Evolutionary conservation across 2,888 invertebrate genomes (phyloP).

Genomic region (Pycnomerus fuliginosus): DNA sequence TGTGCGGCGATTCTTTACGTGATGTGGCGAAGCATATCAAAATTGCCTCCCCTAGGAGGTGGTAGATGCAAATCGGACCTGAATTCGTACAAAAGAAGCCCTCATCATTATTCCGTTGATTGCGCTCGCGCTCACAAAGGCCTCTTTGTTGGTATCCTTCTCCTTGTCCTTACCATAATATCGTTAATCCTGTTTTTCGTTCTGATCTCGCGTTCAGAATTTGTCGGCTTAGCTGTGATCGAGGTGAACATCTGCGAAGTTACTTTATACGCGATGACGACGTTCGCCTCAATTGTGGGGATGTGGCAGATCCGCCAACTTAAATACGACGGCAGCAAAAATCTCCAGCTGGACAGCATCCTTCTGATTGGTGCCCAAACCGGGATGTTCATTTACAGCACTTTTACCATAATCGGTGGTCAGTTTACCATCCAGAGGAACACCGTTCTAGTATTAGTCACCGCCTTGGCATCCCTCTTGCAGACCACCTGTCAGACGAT

Average conservation of each 20-base stretch:
- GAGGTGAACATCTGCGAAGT: conserved; percentile 78
- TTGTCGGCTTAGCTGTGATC: conserved; percentile 66
- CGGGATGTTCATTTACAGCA: conserved; percentile 84
- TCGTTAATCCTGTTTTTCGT: conserved; percentile 90
- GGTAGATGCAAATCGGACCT: conserved; percentile 52
- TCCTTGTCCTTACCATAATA: conserved; percentile 77
- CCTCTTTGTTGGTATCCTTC: conserved; percentile 77
- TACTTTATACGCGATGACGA: conserved; percentile 68
- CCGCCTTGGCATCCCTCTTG: conserved; percentile 71
- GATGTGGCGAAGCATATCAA: conserved; percentile 91
- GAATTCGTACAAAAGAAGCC: conserved; percentile 70
- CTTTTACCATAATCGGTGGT: conserved; percentile 82
- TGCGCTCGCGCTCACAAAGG: conserved; percentile 93
- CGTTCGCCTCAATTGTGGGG: conserved; percentile 53
- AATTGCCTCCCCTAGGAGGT: conserved; percentile 53
- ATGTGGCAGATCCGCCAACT: conserved; percentile 67
- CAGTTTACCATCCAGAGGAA: conserved; percentile 59
- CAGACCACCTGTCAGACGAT: conserved; percentile 81
- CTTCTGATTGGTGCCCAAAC: conserved; percentile 79
- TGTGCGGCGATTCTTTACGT: conserved; percentile 95
- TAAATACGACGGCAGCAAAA: conserved; percentile 61
- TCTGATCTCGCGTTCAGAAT: conserved; percentile 62
- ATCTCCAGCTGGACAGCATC: conserved; percentile 67
- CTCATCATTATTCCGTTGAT: conserved; percentile 90
- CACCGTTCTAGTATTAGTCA: conserved; percentile 59